Evolutionary conservation across 1,140 invertebrate genomes (phyloP).

Genomic region (Dinoponera quadriceps): DNA sequence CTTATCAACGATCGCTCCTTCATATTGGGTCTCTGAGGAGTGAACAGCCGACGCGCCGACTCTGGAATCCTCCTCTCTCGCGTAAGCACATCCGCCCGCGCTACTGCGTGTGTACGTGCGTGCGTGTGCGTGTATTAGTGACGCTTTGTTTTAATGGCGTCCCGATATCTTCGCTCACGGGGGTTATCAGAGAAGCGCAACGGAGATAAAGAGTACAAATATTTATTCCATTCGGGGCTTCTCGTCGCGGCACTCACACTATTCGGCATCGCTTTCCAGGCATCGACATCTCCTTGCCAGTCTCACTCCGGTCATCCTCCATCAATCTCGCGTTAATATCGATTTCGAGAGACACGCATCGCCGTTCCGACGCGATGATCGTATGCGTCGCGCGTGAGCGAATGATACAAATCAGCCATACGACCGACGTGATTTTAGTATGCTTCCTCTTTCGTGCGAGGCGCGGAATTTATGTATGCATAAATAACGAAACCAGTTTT

Average conservation of each 20-base stretch:
- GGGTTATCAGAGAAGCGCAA: background rate
- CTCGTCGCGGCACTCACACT: too few relatives aligned
- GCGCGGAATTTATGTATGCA: slow-evolving; percentile 52
- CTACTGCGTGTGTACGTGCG: slow-evolving; percentile 54
- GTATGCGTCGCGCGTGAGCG: slow-evolving; percentile 15
- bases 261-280: background rate
- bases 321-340: background rate
- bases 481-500: slow-evolving; percentile 54
- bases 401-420: slow-evolving; percentile 36
- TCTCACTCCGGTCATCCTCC: background rate
- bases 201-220: too few relatives aligned
- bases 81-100: slow-evolving; percentile 4
- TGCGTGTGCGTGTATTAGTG: slow-evolving; percentile 2
- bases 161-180: background rate
- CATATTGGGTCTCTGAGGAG: slow-evolving; percentile 62
- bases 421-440: slow-evolving; percentile 19
- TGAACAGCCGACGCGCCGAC: slow-evolving; percentile 40
- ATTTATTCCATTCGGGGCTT: too few relatives aligned
- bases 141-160: slow-evolving; percentile 21
- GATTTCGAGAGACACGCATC: slow-evolving; percentile 2
- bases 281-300: background rate
- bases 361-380: background rate
- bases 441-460: slow-evolving; percentile 40
- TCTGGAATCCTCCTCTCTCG: slow-evolving; percentile 39
- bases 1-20: slow-evolving; percentile 73